Conservation (phyloP, 2,113 vertebrate genomes). For the Vanacampus margaritifer region DNA sequence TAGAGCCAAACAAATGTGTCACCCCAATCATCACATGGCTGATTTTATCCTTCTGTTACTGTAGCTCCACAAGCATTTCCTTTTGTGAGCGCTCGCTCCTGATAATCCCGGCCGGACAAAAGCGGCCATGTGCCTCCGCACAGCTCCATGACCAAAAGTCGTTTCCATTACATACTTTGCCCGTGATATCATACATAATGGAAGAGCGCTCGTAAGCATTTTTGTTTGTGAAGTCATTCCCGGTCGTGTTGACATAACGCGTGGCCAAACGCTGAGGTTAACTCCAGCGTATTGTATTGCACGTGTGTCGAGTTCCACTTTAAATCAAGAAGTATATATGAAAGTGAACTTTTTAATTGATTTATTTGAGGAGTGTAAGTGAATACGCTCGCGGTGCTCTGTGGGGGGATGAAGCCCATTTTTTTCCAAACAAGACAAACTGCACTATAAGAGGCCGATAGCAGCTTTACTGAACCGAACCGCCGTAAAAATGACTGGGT, state of each 20-base stretch:
- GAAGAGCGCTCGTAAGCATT: slow-evolving; percentile 62
- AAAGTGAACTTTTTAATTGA: not conserved
- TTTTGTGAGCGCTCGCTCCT: slow-evolving; percentile 83
- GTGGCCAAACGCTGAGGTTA: slow-evolving; percentile 4
- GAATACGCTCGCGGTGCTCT: not conserved
- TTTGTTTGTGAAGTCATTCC: slow-evolving; percentile 55
- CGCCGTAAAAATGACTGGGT: not conserved
- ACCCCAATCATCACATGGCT: slow-evolving; percentile 87
- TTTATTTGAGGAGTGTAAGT: slow-evolving; percentile 1
- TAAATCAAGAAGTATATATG: slow-evolving; percentile 3
- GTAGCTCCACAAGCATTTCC: slow-evolving; percentile 83
- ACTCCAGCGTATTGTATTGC: slow-evolving; percentile 3
- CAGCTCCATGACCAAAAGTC: slow-evolving; percentile 68
- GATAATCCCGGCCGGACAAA: slow-evolving; percentile 82
- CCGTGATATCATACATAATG: slow-evolving; percentile 68
- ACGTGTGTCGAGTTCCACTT: not conserved
- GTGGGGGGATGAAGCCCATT: not conserved
- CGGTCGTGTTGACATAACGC: slow-evolving; percentile 4
- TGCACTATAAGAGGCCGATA: not conserved
- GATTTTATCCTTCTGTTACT: slow-evolving; percentile 87
- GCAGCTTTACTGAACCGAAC: not conserved
- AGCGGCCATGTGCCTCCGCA: slow-evolving; percentile 64
- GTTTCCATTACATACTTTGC: slow-evolving; percentile 70
- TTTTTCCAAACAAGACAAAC: not conserved
- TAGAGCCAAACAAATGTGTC: slow-evolving; percentile 76